These are phyloP conservation scores for Erythrocercus mccallii DNA, from an alignment of 2,113 vertebrate genomes.

Conservation along the genomic window DNA sequence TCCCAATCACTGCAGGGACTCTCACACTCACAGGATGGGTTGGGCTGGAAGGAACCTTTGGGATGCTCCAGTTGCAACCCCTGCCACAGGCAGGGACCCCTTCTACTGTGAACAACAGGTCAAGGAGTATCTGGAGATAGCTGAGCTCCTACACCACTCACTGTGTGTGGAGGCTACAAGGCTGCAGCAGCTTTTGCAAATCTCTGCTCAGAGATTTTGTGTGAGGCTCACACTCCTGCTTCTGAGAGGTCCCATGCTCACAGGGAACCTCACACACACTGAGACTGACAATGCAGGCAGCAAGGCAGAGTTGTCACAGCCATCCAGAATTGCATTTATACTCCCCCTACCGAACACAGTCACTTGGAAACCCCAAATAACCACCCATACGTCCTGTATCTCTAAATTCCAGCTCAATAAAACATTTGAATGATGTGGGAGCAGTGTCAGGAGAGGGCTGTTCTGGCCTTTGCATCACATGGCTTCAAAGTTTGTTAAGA, in stretches of 20 bases:
- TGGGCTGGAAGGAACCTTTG: background rate
- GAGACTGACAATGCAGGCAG: background rate
- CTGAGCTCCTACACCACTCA: no score
- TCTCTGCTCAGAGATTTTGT: background rate
- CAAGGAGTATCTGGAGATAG: background rate
- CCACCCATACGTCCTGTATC: background rate
- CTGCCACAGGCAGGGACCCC: background rate
- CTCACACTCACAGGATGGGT: background rate
- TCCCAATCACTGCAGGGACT: background rate
- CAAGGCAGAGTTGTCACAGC: background rate
- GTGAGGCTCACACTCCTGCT: background rate
- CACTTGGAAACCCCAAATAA: background rate
- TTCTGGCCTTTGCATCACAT: background rate
- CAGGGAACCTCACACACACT: background rate
- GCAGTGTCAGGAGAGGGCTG: background rate
- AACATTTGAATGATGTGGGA: background rate
- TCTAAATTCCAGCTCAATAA: background rate
- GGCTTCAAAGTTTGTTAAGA: background rate
- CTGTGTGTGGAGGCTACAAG: accelerated
- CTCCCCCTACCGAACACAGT: background rate
- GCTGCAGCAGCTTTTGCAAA: background rate
- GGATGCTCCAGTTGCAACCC: background rate
- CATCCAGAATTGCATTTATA: background rate
- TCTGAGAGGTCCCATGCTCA: no score
- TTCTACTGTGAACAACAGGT: background rate